phyloP scores from a whole-genome alignment of 2,888 invertebrate genomes.

The Amiota mariae region DNA sequence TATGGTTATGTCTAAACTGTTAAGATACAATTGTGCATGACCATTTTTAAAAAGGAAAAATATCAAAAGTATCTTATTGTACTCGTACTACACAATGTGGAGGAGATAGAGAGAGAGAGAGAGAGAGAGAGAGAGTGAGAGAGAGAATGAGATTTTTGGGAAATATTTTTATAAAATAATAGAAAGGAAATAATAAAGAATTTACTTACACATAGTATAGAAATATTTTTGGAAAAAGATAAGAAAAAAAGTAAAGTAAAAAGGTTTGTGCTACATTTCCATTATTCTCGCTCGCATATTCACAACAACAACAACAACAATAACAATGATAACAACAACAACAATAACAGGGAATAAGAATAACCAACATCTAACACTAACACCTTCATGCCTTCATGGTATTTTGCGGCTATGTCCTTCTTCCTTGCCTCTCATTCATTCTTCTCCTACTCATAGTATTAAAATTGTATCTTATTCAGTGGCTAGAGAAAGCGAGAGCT shows the following conservation, averaged over 20 bases:
- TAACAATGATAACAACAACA: conserved; percentile 11
- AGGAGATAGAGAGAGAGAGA: no score
- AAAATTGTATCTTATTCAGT: no score
- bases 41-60: conserved; percentile 21
- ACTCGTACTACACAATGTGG: neutral
- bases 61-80: conserved; percentile 19
- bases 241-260: conserved; percentile 46
- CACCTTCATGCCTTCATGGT: conserved; percentile 13
- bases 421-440: no score
- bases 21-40: conserved; percentile 17
- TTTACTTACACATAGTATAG: no score
- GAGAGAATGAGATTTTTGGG: neutral
- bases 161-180: conserved; percentile 8
- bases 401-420: conserved; percentile 1
- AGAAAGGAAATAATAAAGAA: no score
- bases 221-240: neutral
- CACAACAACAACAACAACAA: conserved; percentile 36
- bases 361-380: conserved; percentile 10
- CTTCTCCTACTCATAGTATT: no score
- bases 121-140: no score
- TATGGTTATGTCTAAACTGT: neutral
- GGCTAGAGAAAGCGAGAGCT: no score
- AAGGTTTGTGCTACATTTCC: conserved; percentile 67
- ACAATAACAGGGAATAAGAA: no score
- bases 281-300: conserved; percentile 61